Base-by-base conservation (phyloP, 2,888 invertebrate genomes). In the Drosophila prolongata region DNA sequence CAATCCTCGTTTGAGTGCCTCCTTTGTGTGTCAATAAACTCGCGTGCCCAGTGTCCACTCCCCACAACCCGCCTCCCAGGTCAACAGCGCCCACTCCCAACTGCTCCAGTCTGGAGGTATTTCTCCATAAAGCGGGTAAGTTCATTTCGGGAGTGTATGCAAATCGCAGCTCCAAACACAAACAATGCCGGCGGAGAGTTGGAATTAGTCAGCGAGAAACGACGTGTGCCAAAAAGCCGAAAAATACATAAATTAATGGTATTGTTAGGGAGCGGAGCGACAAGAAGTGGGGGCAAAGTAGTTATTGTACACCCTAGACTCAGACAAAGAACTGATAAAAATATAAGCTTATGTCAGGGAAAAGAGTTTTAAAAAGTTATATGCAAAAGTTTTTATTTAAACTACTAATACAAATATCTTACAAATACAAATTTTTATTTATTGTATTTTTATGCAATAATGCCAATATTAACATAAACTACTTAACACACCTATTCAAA, bases 211-310 rank as follows among this genome's bases (percentile, higher is more conserved):
- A 40, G 56, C 64, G 40, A n/a, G 57, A 58, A 76, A 70, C 66
- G 75, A 75, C 77, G 79, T 87, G 87, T 77, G 87, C 75, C 87
- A 80, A 87, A 84, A 86, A 78, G 34, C 35, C 35, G 19, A 80
- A 66, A 68, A 62, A 79, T 69, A 79, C 79, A 82, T 87, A 81
- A 85, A 85, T 81, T 77, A 82, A 76, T 70, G 67, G 75, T 59
- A 72, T 66, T 64, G 46, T 60, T 53, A 44, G 47, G 9, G 43
- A 44, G 46, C 4, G n/a, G 30, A 30, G 27, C 14, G n/a, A 4
- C 1, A n/a, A 27, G 46, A 10, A 30, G 27, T 24, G 24, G 4
- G 4, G 24, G 24, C 24, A 11, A 10, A 27, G 34, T 16, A 35
- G 27, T 35, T 40, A 3, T 11, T 24, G 37, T 8, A 59, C 59